A percentile compares a stretch with the other conserved stretches of the same genome.
phyloP scores from a whole-genome alignment of 2,888 invertebrate genomes.

The Cantharis flavilabris region DNA sequence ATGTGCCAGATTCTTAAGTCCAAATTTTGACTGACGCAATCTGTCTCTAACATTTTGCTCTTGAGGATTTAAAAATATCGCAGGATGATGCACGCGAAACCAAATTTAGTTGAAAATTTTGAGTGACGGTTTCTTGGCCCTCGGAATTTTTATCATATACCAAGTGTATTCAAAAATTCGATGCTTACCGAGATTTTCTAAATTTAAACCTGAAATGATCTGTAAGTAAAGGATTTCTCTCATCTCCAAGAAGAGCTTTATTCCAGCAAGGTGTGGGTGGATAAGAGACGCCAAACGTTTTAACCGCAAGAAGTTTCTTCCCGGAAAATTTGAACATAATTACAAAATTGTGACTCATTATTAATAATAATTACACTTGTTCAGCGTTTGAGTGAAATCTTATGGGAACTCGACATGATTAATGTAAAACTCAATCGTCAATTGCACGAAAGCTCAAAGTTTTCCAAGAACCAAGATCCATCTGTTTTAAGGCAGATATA shows the following conservation, averaged over 20 bases:
- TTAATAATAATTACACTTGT: constrained; percentile 20
- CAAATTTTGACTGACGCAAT: background rate
- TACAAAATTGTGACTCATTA: constrained; percentile 21
- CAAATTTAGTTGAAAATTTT: background rate
- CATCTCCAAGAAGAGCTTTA: background rate
- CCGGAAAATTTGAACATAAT: constrained; percentile 9
- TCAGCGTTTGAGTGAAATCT: constrained; percentile 9
- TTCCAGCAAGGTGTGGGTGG: background rate
- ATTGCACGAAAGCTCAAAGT: constrained; percentile 11
- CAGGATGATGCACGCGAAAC: background rate
- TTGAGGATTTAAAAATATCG: background rate
- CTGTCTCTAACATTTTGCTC: background rate
- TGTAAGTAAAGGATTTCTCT: background rate
- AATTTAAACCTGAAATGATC: background rate
- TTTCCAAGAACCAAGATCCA: constrained; percentile 16
- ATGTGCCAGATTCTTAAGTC: background rate
- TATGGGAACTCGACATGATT: background rate
- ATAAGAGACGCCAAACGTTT: background rate
- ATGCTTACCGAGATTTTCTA: background rate
- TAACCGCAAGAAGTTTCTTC: constrained; percentile 8
- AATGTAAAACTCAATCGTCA: constrained; percentile 13
- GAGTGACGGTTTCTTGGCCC: background rate
- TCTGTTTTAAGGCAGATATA: constrained; percentile 20
- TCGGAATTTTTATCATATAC: background rate
- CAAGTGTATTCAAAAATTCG: background rate